Base-by-base conservation (phyloP, 1,140 invertebrate species). In the Tribolium madens region DNA sequence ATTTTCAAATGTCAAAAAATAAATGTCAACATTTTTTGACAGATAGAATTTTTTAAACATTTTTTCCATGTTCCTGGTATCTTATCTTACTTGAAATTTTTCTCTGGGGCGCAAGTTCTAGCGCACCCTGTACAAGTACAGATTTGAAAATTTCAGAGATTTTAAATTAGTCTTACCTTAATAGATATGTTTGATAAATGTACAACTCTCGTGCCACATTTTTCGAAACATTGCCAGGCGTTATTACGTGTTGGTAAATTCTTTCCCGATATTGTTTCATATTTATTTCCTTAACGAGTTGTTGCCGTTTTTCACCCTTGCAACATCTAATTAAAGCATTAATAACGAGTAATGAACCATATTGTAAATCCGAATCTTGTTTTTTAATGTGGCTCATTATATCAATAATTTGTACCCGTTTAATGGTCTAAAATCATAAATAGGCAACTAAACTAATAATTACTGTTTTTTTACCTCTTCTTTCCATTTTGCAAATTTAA, bases 201-300 rank as follows among this genome's bases (percentile, higher is more conserved):
- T 83, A 84, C 5, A 84, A 50, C 73, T 84, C 82, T 47, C 82
- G 82, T 33, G 82, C 80, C 76, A 84, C 82, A 15, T 69, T 60
- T 36, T 72, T 79, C 12, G 78, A 77, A 15, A 83, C 69, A 48
- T 80, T 76, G 15, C 76, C 77, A 6, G 68, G 31, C 46, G 75
- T 73, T 15, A 84, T 84, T n/a, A 84, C 80, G 74, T 81, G 52
- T 6, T 81, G 78, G 46, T 80, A 84, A 76, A 84, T 82, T 42
- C 74, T 70, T 36, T 81, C 80, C 57, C 79, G 82, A 64, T 79
- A 81, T 48, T 80, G 72, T 10, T 70, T 79, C 6, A 70, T 68
- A 53, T 84, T 83, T 73, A 84, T 76, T 76, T 83, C 79, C 72
- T 82, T 83, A 10, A 84, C 81, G 5, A 84, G 36, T n/a, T 79